Conservation (phyloP, 2,888 invertebrate species). For the Nemurella pictetii region DNA sequence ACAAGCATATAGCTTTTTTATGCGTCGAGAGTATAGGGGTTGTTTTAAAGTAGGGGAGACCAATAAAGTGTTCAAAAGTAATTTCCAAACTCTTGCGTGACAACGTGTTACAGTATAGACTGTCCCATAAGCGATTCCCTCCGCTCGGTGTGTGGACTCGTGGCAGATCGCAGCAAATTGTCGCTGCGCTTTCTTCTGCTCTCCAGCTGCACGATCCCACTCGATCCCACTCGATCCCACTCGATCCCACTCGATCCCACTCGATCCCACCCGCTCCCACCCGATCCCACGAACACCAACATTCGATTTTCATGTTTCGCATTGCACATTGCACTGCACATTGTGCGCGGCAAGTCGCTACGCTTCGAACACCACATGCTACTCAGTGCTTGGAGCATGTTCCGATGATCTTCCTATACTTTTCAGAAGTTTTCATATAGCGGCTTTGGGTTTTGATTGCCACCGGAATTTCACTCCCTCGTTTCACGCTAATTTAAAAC, state of each 20-base stretch:
- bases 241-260: background rate
- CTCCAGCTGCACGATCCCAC: background rate
- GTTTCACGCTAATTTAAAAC: constrained; percentile 29
- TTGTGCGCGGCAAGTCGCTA: background rate
- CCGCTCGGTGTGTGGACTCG: background rate
- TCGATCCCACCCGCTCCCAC: background rate
- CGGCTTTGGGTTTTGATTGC: constrained; percentile 26
- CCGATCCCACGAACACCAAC: background rate
- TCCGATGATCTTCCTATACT: constrained; percentile 20
- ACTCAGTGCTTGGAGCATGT: no score
- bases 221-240: background rate
- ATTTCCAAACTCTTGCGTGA: constrained; percentile 32
- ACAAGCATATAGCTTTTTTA: constrained; percentile 24
- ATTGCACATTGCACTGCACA: background rate
- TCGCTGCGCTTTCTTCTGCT: background rate
- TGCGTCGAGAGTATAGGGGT: constrained; percentile 15
- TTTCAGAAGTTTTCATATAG: constrained; percentile 24
- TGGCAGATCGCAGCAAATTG: background rate
- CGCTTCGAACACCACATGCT: no score
- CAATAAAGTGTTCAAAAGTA: constrained; percentile 33
- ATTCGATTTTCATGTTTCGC: background rate
- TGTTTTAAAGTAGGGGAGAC: constrained; percentile 29
- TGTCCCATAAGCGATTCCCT: constrained; percentile 12
- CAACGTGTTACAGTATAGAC: constrained; percentile 29
- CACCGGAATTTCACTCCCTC: constrained; percentile 26